These are phyloP conservation scores for Tringa solitaria DNA, from an alignment of 2,113 vertebrate genomes.

Conservation along the genomic window DNA sequence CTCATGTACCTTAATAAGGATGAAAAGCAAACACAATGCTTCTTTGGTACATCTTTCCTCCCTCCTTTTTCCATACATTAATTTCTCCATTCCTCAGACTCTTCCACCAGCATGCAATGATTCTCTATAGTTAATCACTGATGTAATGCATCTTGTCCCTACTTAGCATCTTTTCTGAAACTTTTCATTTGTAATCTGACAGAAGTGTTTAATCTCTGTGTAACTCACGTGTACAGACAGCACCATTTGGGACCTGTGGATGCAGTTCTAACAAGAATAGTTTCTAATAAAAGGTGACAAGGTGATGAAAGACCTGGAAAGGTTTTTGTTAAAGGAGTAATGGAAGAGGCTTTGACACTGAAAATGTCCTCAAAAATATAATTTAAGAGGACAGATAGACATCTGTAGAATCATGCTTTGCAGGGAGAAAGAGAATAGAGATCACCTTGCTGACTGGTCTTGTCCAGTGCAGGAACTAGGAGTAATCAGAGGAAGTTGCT, in stretches of 20 bases:
- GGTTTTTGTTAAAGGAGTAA: background rate
- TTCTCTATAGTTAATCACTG: background rate
- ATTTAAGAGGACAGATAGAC: background rate
- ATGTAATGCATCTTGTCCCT: background rate
- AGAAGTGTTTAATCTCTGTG: background rate
- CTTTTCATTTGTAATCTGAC: background rate
- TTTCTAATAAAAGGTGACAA: background rate
- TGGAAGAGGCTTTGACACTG: background rate
- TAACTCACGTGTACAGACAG: background rate
- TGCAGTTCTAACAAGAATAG: background rate
- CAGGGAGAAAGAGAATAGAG: background rate
- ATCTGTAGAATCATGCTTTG: background rate
- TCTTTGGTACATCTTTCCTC: background rate
- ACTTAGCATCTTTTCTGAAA: background rate
- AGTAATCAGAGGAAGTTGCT: background rate
- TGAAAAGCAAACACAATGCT: background rate
- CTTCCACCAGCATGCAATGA: background rate
- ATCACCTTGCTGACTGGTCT: background rate
- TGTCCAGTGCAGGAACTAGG: background rate
- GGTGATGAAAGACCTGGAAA: background rate
- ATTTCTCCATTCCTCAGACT: background rate
- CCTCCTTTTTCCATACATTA: background rate
- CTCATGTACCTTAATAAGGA: background rate
- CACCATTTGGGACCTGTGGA: background rate
- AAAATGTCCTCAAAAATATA: background rate